Conservation (phyloP, 2,113 vertebrate species). For the Cyanistes caeruleus region DNA sequence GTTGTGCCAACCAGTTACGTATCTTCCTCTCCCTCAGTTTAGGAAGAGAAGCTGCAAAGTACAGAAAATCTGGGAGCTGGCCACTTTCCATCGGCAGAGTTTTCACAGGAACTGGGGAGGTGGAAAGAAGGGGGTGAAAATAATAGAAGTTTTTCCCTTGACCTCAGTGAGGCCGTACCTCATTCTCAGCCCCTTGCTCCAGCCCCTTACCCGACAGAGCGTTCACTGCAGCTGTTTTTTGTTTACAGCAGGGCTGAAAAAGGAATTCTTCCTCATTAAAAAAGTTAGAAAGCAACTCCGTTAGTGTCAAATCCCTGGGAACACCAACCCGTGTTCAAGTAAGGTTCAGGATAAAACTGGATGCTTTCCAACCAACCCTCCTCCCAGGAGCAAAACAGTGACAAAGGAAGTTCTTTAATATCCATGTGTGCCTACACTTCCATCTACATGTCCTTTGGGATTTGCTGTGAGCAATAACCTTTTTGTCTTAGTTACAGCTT, state of each 20-base stretch:
- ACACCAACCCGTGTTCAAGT: neutral
- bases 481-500: neutral
- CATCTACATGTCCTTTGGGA: neutral
- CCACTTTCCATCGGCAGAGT: neutral
- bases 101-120: neutral
- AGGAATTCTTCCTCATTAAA: constrained; percentile 61
- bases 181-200: neutral
- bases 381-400: neutral
- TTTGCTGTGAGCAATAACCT: neutral
- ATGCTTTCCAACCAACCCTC: neutral
- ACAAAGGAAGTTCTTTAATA: neutral
- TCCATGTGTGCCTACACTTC: neutral
- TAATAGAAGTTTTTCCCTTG: neutral
- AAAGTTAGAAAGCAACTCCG: constrained; percentile 24
- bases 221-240: neutral
- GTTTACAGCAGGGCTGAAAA: constrained; percentile 27
- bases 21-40: neutral
- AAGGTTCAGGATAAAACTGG: neutral
- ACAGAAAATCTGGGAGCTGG: neutral
- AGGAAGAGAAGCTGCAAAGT: neutral
- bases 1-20: neutral
- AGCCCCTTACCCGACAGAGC: neutral
- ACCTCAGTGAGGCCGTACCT: neutral
- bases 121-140: neutral
- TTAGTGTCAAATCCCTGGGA: constrained; percentile 37